Conservation (phyloP, 1,140 invertebrate species). For the Aphidius gifuensis region DNA sequence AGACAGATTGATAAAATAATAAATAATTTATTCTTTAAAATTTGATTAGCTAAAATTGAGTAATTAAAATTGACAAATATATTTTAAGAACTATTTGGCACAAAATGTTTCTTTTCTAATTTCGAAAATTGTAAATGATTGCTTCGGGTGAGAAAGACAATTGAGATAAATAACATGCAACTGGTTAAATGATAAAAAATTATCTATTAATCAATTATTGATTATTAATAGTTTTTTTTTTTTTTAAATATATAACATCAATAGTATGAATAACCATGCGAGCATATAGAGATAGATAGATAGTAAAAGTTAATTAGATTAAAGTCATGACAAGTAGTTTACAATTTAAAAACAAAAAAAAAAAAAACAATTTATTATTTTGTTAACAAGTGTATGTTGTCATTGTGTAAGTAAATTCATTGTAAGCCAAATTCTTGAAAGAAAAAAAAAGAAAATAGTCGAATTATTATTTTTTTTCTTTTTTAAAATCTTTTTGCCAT, state of each 20-base stretch:
- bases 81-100: no score
- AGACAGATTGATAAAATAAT: conserved; percentile 26
- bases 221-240: conserved; percentile 37
- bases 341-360: conserved; percentile 51
- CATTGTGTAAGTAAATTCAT: neutral
- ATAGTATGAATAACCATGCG: conserved; percentile 52
- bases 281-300: conserved; percentile 52
- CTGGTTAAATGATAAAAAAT: neutral
- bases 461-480: conserved; percentile 28
- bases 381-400: neutral
- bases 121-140: no score
- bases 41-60: no score
- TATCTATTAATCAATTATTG: conserved; percentile 40
- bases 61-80: neutral
- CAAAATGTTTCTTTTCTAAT: no score
- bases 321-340: conserved; percentile 49
- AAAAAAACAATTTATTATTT: conserved; percentile 31
- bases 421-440: no score
- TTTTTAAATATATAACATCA: conserved; percentile 50
- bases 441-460: no score
- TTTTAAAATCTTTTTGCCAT: conserved; percentile 37
- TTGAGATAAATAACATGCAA: no score
- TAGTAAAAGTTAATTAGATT: conserved; percentile 47
- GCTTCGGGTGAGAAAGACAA: no score
- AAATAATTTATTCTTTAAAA: no score